Conservation (phyloP, 2,113 vertebrate genomes). For the Burhinus oedicnemus region DNA sequence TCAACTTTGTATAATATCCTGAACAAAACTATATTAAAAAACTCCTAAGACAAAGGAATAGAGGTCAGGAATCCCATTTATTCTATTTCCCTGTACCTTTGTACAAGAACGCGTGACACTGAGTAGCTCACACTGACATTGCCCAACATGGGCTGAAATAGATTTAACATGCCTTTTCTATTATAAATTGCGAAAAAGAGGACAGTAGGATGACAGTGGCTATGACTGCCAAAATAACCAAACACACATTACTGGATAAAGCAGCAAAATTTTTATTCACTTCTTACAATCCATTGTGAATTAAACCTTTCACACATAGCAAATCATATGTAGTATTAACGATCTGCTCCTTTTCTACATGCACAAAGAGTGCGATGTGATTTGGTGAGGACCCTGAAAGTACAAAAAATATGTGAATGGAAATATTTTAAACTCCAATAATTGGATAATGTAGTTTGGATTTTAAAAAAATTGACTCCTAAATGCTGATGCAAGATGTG, state of each 20-base stretch:
- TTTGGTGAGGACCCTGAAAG: neutral
- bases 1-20: neutral
- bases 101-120: neutral
- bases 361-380: neutral
- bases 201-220: neutral
- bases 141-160: neutral
- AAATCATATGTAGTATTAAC: neutral
- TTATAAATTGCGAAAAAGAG: neutral
- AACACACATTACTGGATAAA: neutral
- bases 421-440: neutral
- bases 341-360: neutral
- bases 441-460: fast-evolving
- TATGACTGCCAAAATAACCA: neutral
- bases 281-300: neutral
- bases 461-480: neutral
- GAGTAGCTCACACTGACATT: neutral
- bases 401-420: neutral
- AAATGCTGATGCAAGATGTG: fast-evolving
- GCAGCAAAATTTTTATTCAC: neutral
- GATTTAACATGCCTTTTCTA: neutral
- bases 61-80: neutral
- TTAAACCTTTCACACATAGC: neutral
- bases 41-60: fast-evolving
- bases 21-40: neutral
- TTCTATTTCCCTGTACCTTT: neutral